Conservation (phyloP, 1,140 invertebrate species). For the Brachionus koreanus region DNA sequence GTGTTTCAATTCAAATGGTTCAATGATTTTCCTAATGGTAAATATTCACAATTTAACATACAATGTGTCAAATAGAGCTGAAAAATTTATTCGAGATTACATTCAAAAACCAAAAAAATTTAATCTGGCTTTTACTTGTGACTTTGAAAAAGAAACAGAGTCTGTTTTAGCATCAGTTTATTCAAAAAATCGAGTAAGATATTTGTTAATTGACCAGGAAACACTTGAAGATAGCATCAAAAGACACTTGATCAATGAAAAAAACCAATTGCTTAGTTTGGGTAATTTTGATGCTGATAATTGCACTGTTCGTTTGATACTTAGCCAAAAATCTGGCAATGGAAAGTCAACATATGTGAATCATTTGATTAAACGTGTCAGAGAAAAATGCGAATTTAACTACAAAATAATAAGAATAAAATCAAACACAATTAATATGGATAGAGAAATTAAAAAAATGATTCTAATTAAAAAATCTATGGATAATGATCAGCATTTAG, state of each 20-base stretch:
- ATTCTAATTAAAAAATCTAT: neutral
- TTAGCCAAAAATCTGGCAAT: conserved; percentile 10
- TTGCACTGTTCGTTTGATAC: neutral
- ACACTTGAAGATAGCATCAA: neutral
- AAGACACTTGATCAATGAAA: neutral
- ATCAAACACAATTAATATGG: neutral
- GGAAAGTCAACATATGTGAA: conserved; percentile 27
- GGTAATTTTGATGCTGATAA: conserved; percentile 20
- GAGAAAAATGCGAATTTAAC: neutral
- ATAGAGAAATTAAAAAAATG: conserved; percentile 34
- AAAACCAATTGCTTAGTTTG: neutral
- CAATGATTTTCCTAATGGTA: conserved; percentile 16
- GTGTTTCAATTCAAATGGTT: neutral
- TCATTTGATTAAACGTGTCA: neutral
- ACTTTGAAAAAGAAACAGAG: neutral
- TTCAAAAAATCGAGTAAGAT: neutral
- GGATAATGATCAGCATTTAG: neutral
- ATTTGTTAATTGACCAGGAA: neutral
- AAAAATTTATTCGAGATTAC: conserved; percentile 1
- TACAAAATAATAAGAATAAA: conserved; percentile 35
- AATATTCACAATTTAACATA: conserved; percentile 21
- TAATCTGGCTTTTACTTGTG: neutral
- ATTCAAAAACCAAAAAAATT: neutral
- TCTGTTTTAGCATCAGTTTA: conserved; percentile 26
- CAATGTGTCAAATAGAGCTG: neutral